A percentile compares a stretch with the other conserved stretches of the same genome.
phyloP scores from a whole-genome alignment of 2,888 invertebrate genomes.

The Cloeon dipterum region DNA sequence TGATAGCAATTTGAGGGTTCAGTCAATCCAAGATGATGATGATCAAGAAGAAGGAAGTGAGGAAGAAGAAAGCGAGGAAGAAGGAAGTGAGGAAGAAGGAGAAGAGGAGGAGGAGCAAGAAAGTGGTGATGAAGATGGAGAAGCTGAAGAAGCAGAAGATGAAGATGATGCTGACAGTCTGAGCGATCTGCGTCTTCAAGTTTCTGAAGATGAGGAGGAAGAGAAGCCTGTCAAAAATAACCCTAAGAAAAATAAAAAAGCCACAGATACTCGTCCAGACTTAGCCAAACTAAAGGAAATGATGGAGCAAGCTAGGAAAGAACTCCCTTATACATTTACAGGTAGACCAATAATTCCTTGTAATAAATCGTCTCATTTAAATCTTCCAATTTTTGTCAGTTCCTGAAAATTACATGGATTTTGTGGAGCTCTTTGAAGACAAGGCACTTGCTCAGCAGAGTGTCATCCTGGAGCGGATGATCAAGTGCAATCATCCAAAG shows the following conservation, averaged over 20 bases:
- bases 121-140: slow-evolving; percentile 10
- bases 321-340: slow-evolving; percentile 25
- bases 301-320: slow-evolving; percentile 28
- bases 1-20: slow-evolving; percentile 6
- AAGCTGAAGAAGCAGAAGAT: slow-evolving; percentile 6
- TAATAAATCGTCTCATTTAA: background rate
- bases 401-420: slow-evolving; percentile 35
- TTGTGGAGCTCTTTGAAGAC: slow-evolving; percentile 33
- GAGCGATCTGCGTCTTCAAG: slow-evolving; percentile 24
- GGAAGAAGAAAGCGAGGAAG: slow-evolving; percentile 15
- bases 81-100: slow-evolving; percentile 10
- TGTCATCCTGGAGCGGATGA: slow-evolving; percentile 51
- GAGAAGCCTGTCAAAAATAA: slow-evolving; percentile 6
- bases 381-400: slow-evolving; percentile 19
- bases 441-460: slow-evolving; percentile 39
- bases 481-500: slow-evolving; percentile 72
- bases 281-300: slow-evolving; percentile 20
- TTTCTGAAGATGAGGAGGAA: slow-evolving; percentile 18
- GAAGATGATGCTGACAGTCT: slow-evolving; percentile 16
- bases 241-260: slow-evolving; percentile 4
- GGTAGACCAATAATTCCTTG: slow-evolving; percentile 13
- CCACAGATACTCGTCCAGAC: slow-evolving; percentile 15
- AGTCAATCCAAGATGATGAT: slow-evolving; percentile 7
- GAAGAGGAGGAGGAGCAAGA: slow-evolving; percentile 11
- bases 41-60: slow-evolving; percentile 9